Base-by-base conservation (phyloP, 1,140 invertebrate genomes). In the Drosophila punjabiensis region DNA sequence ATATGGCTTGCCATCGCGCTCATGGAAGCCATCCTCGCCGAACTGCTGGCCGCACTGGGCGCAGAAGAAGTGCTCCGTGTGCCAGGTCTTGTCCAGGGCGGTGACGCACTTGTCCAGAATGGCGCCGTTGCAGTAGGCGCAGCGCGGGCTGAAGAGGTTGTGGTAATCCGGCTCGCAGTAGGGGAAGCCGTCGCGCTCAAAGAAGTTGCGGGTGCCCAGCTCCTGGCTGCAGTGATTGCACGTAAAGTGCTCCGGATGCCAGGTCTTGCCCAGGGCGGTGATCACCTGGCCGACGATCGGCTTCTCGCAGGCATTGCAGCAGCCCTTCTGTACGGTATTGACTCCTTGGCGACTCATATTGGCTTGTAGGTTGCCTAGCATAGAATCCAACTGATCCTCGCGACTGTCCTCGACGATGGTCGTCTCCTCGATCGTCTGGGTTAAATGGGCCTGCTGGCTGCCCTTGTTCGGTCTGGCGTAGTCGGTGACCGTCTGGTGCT, bases 31-130 rank as follows among this genome's bases (percentile, higher is more conserved):
- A 56, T 99, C 98, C 83, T 99, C 98, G 9, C 98, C 98, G 91
- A 99, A 99, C 92, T 98, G 98, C 93, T 98, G 97, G 53, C 98
- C 98, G 94, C 99, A 99, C 91, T 99, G 98, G 48, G 98, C 98
- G 94, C 99, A 99, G 94, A 99, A 98, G 95, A 99, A 99, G 94
- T 99, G 99, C 93, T 99, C 98, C 70, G 98, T 98, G 93, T 99
- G 99, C 98, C 98, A 99, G 48, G 98, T 99, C 93, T 98, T 98
- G 91, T 99, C 98, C 92, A 99, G 94, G 4, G 99, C 99, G 1
- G 98, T 99, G 39, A 99, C 98, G 94, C 99, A 99, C 98, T 99
- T 99, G 98, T 99, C 99, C 82, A 99, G 95, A 93, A 99, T 99
- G 10, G 99, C 98, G 77, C 98, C 98, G 93, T 99, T 99, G 95